These are phyloP conservation scores for Dynastes grantii DNA, from an alignment of 2,888 invertebrate genomes.

Conservation along the genomic window DNA sequence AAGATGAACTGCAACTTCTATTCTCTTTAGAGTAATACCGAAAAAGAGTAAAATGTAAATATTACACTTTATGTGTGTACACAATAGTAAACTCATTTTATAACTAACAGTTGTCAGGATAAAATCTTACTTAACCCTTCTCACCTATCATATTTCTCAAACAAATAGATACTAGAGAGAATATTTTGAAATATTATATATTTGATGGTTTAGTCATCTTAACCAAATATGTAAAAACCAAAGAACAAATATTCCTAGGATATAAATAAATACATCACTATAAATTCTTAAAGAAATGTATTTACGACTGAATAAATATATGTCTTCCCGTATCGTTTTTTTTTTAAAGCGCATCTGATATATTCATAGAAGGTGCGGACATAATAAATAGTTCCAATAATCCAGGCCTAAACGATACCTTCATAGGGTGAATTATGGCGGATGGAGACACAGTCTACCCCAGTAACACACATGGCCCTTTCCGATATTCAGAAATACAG, in stretches of 20 bases:
- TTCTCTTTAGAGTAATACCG: too few relatives aligned
- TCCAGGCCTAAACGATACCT: slow-evolving; percentile 50
- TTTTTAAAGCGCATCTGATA: slow-evolving; percentile 49
- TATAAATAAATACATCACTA: slow-evolving; percentile 35
- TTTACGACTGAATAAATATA: slow-evolving; percentile 28
- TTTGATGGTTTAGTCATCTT: slow-evolving; percentile 7
- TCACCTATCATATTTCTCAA: not conserved
- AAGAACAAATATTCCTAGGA: slow-evolving; percentile 29
- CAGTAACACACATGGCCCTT: slow-evolving; percentile 40
- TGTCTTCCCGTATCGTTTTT: slow-evolving; percentile 27
- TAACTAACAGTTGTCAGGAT: slow-evolving; percentile 10
- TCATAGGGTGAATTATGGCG: slow-evolving; percentile 47
- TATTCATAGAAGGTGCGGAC: slow-evolving; percentile 57
- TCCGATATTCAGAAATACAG: slow-evolving; percentile 22
- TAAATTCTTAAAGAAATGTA: slow-evolving; percentile 31
- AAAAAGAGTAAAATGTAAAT: too few relatives aligned
- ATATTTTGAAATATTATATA: slow-evolving; percentile 10
- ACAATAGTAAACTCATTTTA: not conserved
- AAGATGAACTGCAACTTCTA: too few relatives aligned
- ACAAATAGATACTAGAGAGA: not conserved
- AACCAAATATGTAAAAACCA: slow-evolving; percentile 23
- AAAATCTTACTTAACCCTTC: not conserved
- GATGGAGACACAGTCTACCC: slow-evolving; percentile 48
- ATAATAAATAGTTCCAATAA: slow-evolving; percentile 56
- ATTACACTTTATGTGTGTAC: too few relatives aligned